Evolutionary conservation across 1,140 invertebrate genomes (phyloP).

Genomic region (Planococcus citri): DNA sequence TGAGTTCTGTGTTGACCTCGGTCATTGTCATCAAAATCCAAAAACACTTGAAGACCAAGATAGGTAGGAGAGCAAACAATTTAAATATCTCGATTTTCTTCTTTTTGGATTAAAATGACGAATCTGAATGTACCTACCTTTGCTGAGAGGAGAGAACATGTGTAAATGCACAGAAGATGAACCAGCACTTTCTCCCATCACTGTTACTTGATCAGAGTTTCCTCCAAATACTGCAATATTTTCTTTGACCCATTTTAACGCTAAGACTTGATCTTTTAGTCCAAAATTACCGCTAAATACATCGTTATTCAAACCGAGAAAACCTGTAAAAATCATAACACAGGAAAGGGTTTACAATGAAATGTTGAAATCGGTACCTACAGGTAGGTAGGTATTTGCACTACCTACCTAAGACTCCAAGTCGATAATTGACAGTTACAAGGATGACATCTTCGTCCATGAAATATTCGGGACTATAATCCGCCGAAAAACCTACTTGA

Average conservation of each 20-base stretch:
- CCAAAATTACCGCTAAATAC: conserved; percentile 59
- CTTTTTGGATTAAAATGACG: too few relatives aligned
- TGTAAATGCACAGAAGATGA: conserved; percentile 22
- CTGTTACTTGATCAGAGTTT: conserved; percentile 65
- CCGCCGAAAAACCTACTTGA: conserved; percentile 36
- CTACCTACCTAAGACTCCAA: conserved; percentile 42
- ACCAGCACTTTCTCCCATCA: conserved; percentile 78
- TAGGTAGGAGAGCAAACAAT: too few relatives aligned
- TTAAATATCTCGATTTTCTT: too few relatives aligned
- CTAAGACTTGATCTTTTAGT: conserved; percentile 76
- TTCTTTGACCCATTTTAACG: conserved; percentile 74
- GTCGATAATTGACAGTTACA: conserved; percentile 66
- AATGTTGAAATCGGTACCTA: too few relatives aligned
- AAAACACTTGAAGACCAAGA: too few relatives aligned
- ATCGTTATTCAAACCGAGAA: not conserved
- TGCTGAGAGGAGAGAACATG: conserved; percentile 25
- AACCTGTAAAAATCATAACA: not conserved
- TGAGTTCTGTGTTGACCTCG: not conserved
- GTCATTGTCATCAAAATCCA: too few relatives aligned
- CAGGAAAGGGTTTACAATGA: too few relatives aligned
- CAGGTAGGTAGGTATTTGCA: not conserved
- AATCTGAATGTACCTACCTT: conserved; percentile 55
- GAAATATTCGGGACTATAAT: conserved; percentile 51
- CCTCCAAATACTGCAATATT: conserved; percentile 77
- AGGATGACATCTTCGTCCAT: conserved; percentile 60